Conservation (phyloP, 2,888 invertebrate species). For the Conomelus anceps region DNA sequence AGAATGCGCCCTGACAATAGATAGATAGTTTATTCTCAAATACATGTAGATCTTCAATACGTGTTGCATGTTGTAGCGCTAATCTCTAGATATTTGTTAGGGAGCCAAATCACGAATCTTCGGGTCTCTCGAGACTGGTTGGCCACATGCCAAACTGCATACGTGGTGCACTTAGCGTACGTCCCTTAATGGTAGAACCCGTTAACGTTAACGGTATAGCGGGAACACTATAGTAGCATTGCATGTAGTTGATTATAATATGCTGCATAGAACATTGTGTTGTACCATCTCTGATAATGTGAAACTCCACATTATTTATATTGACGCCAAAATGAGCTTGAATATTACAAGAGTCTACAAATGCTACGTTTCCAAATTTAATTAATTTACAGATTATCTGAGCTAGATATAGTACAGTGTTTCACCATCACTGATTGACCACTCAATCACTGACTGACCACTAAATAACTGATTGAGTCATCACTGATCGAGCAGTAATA, state of each 20-base stretch:
- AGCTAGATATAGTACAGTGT: too few relatives aligned
- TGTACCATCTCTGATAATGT: too few relatives aligned
- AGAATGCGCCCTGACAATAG: too few relatives aligned
- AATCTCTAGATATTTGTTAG: neutral
- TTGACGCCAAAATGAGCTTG: too few relatives aligned
- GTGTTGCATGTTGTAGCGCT: neutral
- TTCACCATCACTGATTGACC: neutral
- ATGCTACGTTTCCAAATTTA: too few relatives aligned
- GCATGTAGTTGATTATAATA: neutral
- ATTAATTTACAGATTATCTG: too few relatives aligned
- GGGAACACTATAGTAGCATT: neutral
- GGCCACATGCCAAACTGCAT: neutral
- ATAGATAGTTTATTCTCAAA: too few relatives aligned
- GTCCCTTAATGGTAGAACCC: neutral
- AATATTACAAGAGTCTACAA: too few relatives aligned
- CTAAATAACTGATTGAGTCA: too few relatives aligned
- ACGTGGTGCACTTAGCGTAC: neutral
- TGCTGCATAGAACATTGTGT: neutral
- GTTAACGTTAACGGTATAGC: neutral
- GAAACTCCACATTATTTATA: too few relatives aligned
- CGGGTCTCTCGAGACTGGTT: neutral
- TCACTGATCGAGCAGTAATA: too few relatives aligned
- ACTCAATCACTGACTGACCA: too few relatives aligned
- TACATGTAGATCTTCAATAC: neutral
- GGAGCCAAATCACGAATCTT: neutral